Conservation (phyloP, 2,797 vertebrate species). For the Spinus pinus region DNA sequence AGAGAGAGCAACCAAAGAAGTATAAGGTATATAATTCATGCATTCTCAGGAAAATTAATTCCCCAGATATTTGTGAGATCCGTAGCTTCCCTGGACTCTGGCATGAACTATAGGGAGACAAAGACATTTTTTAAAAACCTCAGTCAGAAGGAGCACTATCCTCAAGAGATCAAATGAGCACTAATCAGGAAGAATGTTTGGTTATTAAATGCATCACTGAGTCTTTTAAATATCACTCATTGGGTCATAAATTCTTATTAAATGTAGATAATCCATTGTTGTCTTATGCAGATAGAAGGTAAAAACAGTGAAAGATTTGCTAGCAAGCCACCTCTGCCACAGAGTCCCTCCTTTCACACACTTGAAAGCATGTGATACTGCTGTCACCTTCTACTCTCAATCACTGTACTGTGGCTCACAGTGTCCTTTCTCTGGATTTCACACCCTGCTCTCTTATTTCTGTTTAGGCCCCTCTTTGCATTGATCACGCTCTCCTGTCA, state of each 20-base stretch:
- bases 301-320: constrained; percentile 18
- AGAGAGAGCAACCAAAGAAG: neutral
- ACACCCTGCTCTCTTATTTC: neutral
- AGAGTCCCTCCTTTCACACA: neutral
- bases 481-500: neutral
- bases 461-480: neutral
- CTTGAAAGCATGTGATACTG: neutral
- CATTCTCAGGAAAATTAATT: neutral
- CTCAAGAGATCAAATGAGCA: constrained; percentile 63
- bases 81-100: neutral
- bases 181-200: constrained; percentile 74
- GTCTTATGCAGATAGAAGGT: constrained; percentile 48
- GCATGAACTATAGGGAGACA: neutral
- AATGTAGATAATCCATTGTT: constrained; percentile 50
- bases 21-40: neutral
- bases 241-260: constrained; percentile 72
- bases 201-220: constrained; percentile 74
- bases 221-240: constrained; percentile 69
- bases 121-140: neutral
- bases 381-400: neutral
- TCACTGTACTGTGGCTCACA: neutral
- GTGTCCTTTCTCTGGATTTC: neutral
- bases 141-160: constrained; percentile 18
- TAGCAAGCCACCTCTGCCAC: neutral
- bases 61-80: neutral